A percentile compares a stretch with the other conserved stretches of the same genome.
Evolutionary conservation across 2,113 vertebrate species (phyloP).

Genomic region (Dromas ardeola): DNA sequence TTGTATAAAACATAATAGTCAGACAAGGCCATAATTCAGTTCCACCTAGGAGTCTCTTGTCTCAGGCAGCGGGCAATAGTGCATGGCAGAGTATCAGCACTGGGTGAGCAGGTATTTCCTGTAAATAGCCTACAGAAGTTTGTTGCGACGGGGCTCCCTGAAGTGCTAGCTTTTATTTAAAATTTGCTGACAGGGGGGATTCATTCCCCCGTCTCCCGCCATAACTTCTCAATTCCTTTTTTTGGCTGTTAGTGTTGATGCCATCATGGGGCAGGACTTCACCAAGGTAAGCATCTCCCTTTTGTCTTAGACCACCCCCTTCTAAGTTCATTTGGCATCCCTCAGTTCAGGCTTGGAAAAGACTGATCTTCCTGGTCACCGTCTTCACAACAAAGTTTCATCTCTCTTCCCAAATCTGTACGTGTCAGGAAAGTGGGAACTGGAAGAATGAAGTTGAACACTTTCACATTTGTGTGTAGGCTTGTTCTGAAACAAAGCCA

Average conservation of each 20-base stretch:
- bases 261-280: neutral
- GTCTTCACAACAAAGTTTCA: neutral
- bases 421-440: neutral
- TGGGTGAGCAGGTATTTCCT: neutral
- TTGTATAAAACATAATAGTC: neutral
- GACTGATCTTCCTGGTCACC: neutral
- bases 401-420: neutral
- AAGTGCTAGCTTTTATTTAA: neutral
- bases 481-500: neutral
- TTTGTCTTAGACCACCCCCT: neutral
- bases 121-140: no score
- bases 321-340: neutral
- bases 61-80: accelerated
- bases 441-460: neutral
- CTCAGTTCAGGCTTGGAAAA: neutral
- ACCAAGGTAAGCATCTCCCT: neutral
- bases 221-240: neutral
- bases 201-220: neutral
- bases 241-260: neutral
- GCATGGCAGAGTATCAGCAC: neutral
- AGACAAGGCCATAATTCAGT: neutral
- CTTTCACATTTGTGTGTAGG: neutral
- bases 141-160: neutral
- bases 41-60: neutral
- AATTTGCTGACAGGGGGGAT: neutral